Evolutionary conservation across 2,888 invertebrate genomes (phyloP).

Genomic region (Callinectes sapidus): DNA sequence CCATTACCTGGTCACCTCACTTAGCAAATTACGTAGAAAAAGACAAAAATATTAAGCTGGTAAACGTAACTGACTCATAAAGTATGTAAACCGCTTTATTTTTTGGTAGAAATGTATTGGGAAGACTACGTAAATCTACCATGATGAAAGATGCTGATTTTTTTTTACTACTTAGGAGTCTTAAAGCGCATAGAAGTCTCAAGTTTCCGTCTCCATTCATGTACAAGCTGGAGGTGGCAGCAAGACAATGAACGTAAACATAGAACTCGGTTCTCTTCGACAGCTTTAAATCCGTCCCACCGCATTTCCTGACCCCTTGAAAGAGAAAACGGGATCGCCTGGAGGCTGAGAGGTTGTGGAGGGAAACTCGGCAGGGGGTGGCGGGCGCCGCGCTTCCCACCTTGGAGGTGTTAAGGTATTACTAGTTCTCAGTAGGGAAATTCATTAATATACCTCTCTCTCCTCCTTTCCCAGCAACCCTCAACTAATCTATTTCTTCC

Average conservation of each 20-base stretch:
- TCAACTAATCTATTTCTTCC: too few species aligned
- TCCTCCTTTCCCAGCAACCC: too few species aligned
- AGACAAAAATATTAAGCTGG: not conserved
- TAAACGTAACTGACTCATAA: not conserved
- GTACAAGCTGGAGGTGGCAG: not conserved
- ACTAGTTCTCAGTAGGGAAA: too few species aligned
- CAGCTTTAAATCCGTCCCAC: not conserved
- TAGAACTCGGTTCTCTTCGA: not conserved
- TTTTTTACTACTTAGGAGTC: not conserved
- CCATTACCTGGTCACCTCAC: not conserved
- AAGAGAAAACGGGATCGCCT: not conserved
- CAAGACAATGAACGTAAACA: not conserved
- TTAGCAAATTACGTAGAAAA: not conserved
- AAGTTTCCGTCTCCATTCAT: not conserved
- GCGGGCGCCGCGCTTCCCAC: too few species aligned
- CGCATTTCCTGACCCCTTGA: not conserved
- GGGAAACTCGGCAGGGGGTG: not conserved
- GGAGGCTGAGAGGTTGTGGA: not conserved
- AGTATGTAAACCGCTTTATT: not conserved
- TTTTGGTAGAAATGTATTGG: not conserved
- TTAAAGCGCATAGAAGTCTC: not conserved
- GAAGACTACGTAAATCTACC: not conserved
- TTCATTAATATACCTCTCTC: too few species aligned
- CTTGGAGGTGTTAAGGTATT: too few species aligned
- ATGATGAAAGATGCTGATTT: not conserved